Evolutionary conservation across 2,113 vertebrate genomes (phyloP).

Genomic region (Chrysemys picta): DNA sequence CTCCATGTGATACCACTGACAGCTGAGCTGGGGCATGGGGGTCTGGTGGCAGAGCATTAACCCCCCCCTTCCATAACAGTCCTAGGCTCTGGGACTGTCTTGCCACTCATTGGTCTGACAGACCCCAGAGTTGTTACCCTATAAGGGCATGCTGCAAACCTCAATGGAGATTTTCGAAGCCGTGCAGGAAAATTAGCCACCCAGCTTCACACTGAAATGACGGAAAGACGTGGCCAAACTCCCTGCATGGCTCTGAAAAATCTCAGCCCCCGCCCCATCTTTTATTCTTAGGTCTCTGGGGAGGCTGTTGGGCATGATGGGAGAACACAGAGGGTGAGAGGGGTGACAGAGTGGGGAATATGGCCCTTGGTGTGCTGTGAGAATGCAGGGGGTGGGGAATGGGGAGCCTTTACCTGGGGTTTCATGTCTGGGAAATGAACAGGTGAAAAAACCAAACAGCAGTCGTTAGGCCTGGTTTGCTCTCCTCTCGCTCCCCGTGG

Average conservation of each 20-base stretch:
- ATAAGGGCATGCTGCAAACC: not conserved
- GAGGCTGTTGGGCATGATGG: not conserved
- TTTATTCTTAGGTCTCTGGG: not conserved
- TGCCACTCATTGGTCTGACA: not conserved
- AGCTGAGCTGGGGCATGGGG: not conserved
- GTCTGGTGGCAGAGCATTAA: not conserved
- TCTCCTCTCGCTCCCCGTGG: not conserved
- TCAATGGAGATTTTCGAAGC: not conserved
- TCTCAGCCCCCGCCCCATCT: not conserved
- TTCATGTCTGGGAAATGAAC: not conserved
- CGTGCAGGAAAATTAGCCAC: not conserved
- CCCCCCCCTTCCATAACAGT: not conserved
- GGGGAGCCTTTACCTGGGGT: too few species aligned
- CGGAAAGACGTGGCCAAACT: not conserved
- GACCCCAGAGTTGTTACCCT: not conserved
- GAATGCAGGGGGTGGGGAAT: too few species aligned
- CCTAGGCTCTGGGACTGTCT: not conserved
- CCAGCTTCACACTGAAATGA: not conserved
- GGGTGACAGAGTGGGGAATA: not conserved
- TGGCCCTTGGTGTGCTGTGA: too few species aligned
- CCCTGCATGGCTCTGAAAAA: not conserved
- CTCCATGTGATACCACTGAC: not conserved
- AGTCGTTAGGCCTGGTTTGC: not conserved
- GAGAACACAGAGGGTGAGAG: too few species aligned
- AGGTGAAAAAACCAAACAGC: not conserved